Percentiles rank a stretch among this genome's conserved stretches.
phyloP scores from a whole-genome alignment of 2,113 vertebrate genomes.

The Grammomys surdaster region DNA sequence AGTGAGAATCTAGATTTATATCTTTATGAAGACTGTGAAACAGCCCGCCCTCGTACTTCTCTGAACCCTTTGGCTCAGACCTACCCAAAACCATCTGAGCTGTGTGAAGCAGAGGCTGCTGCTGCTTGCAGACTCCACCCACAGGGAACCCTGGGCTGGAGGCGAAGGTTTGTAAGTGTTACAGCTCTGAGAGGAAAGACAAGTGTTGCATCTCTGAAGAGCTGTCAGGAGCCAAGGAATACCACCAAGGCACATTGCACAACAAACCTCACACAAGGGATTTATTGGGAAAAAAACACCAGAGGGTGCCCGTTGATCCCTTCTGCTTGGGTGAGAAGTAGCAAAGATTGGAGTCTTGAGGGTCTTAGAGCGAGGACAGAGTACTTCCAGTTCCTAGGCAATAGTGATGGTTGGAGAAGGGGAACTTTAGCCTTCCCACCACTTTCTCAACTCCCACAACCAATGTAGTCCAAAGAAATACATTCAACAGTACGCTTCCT shows the following conservation, averaged over 20 bases:
- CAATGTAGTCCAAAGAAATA: neutral
- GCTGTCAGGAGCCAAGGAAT: neutral
- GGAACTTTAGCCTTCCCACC: neutral
- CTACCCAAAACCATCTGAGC: neutral
- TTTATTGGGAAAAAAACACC: neutral
- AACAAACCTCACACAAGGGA: neutral
- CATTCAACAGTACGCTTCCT: neutral
- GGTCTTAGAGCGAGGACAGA: neutral
- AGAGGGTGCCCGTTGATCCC: neutral
- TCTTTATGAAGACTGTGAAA: constrained; percentile 7
- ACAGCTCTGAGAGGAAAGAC: neutral
- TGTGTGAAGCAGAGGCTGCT: neutral
- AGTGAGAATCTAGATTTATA: neutral
- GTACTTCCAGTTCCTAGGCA: neutral
- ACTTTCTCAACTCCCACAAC: neutral
- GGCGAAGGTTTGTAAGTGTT: neutral
- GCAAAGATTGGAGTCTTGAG: neutral
- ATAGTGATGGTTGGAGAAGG: neutral
- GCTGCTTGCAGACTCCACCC: neutral
- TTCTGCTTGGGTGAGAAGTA: neutral
- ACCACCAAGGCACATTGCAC: neutral
- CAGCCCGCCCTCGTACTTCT: neutral
- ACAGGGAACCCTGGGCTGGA: neutral
- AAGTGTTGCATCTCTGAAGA: neutral
- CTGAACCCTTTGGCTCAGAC: constrained; percentile 13